phyloP scores from a whole-genome alignment of 2,888 invertebrate genomes.

The Athrips mouffetella region DNA sequence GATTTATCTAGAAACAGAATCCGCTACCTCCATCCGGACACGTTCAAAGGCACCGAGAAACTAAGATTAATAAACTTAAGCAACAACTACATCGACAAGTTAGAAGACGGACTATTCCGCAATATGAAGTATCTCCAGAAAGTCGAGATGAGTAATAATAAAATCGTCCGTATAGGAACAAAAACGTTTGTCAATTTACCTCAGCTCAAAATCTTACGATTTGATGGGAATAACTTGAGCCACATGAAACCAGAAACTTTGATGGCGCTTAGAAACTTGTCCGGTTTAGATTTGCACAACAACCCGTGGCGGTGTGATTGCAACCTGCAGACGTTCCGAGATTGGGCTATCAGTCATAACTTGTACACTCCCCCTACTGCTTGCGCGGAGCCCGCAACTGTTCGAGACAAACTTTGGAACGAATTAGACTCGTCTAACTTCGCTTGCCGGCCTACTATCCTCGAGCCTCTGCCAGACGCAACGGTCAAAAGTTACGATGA shows the following conservation, averaged over 20 bases:
- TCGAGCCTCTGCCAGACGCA: constrained; percentile 79
- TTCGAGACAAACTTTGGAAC: constrained; percentile 86
- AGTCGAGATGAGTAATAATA: constrained; percentile 88
- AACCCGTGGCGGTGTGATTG: constrained; percentile 96
- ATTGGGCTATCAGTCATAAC: constrained; percentile 85
- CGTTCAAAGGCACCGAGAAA: constrained; percentile 84
- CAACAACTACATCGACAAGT: constrained; percentile 84
- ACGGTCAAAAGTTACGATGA: constrained; percentile 82
- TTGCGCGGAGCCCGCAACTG: constrained; percentile 82
- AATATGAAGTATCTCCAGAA: constrained; percentile 86
- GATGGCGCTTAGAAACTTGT: constrained; percentile 81
- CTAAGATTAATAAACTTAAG: constrained; percentile 86
- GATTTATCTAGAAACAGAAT: constrained; percentile 88
- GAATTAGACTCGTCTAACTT: constrained; percentile 85
- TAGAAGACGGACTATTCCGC: constrained; percentile 86
- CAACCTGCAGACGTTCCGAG: constrained; percentile 86
- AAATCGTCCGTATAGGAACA: constrained; percentile 83
- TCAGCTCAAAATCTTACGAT: constrained; percentile 82
- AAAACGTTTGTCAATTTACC: constrained; percentile 84
- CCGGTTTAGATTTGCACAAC: constrained; percentile 85
- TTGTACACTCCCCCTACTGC: constrained; percentile 87
- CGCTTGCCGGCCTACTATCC: constrained; percentile 89
- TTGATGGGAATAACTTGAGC: constrained; percentile 87
- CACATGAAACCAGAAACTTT: constrained; percentile 83
- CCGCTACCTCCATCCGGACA: constrained; percentile 81